A percentile compares a stretch with the other conserved stretches of the same genome.
phyloP scores from a whole-genome alignment of 2,888 invertebrate species.

The Pharmacophagus antenor region DNA sequence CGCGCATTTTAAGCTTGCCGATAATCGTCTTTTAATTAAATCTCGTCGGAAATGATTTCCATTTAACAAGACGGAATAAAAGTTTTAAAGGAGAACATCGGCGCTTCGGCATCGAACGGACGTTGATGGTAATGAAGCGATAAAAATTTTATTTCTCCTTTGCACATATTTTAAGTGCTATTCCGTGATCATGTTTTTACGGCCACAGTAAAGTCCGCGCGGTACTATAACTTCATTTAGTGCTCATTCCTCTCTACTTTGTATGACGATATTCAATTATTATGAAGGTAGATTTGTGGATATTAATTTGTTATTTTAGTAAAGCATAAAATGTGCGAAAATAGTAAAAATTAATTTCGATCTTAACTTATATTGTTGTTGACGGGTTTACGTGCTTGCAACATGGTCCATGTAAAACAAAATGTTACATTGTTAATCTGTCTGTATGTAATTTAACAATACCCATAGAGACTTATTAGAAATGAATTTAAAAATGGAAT shows the following conservation, averaged over 20 bases:
- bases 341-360: conserved; percentile 23
- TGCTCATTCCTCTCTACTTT: conserved; percentile 38
- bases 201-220: conserved; percentile 37
- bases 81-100: conserved; percentile 21
- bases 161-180: conserved; percentile 42
- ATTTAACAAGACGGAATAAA: conserved; percentile 19
- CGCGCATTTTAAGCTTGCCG: neutral
- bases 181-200: conserved; percentile 44
- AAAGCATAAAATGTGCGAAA: conserved; percentile 27
- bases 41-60: conserved; percentile 11
- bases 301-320: conserved; percentile 29
- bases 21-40: conserved; percentile 5
- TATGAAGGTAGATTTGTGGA: conserved; percentile 19
- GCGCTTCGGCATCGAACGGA: conserved; percentile 28
- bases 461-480: neutral
- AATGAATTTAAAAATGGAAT: neutral
- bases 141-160: conserved; percentile 40
- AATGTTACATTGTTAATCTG: conserved; percentile 6
- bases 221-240: conserved; percentile 47
- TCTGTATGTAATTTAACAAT: neutral
- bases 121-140: conserved; percentile 41
- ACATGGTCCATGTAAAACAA: conserved; percentile 10
- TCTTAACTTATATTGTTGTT: conserved; percentile 8
- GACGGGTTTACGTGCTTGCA: conserved; percentile 12
- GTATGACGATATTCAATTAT: conserved; percentile 30